A percentile compares a stretch with the other conserved stretches of the same genome.
These are phyloP conservation scores for Escarpia spicata DNA, from an alignment of 2,888 invertebrate species.

Conservation along the genomic window DNA sequence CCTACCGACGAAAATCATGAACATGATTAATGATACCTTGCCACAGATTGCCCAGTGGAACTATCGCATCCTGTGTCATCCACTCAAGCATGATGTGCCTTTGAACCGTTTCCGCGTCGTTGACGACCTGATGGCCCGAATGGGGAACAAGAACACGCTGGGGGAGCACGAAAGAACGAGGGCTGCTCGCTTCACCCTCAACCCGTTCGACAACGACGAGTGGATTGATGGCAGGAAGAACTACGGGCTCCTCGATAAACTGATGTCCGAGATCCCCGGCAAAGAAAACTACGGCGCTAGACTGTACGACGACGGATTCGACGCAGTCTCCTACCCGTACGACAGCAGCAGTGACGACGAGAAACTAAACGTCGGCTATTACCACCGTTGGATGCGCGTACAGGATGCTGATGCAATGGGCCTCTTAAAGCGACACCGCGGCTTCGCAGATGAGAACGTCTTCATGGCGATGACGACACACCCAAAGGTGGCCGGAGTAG, in stretches of 20 bases:
- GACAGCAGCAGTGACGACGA: background rate
- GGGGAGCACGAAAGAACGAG: conserved; percentile 34
- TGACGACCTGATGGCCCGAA: conserved; percentile 48
- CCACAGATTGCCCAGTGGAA: conserved; percentile 34
- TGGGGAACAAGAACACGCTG: conserved; percentile 33
- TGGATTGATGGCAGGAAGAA: background rate
- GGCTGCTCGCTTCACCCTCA: conserved; percentile 31
- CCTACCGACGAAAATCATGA: conserved; percentile 51
- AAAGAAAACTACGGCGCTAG: conserved; percentile 46
- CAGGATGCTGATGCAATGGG: conserved; percentile 33
- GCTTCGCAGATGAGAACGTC: conserved; percentile 37
- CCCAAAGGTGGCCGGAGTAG: conserved; percentile 37
- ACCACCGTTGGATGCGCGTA: conserved; percentile 44
- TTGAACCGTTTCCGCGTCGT: conserved; percentile 37
- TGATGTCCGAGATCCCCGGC: conserved; percentile 51
- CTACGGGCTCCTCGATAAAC: conserved; percentile 42
- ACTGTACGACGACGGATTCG: conserved; percentile 37
- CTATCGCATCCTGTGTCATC: conserved; percentile 51
- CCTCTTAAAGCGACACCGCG: conserved; percentile 25
- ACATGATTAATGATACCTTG: conserved; percentile 38
- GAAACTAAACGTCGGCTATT: conserved; percentile 45
- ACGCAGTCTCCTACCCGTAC: conserved; percentile 22
- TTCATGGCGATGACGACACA: conserved; percentile 44
- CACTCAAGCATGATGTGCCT: conserved; percentile 38
- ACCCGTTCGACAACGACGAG: conserved; percentile 7